Evolutionary conservation across 2,113 vertebrate species (phyloP), one percentile per base, ranked within the genome.

Genomic region (Petrocephalus microphthalmus): DNA sequence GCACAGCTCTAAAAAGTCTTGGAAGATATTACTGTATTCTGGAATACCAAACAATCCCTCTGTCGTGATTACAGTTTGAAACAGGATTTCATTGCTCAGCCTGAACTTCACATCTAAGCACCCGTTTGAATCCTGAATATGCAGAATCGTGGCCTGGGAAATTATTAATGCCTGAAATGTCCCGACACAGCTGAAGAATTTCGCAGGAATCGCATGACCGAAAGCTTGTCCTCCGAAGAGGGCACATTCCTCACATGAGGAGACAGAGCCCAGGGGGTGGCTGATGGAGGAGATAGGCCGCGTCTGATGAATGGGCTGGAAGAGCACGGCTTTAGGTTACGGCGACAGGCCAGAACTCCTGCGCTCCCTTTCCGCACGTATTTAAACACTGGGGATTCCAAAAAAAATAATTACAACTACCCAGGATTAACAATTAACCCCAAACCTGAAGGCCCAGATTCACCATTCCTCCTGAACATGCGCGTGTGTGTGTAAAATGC

Each of bases 211-310:
- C n/a, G 29, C n/a, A 47, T 86, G 47, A 56, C 84, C 22, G 49
- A 33, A 33, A 17, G 60, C 20, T 57, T 8, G 29, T 22, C 17
- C 17, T 2, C 25, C 19, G 25, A 54, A 47, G 81, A n/a, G 33
- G 7, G 7, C 19, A 42, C 88, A 85, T 88, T 85, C 88, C 56
- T 88, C 25, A 8, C n/a, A 83, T 71, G 88, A 85, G 83, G 64
- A 85, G 22, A 42, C 42, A 49, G 2, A n/a, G 47, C 42, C 42
- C 54, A 57, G 8, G 37, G 87, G 7, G 11, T 15, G 15, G 47
- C 22, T 22, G 88, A 60, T 54, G n/a, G 7, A 53, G n/a, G 2
- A 56, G 84, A 57, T 83, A 82, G 29, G 78, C 11, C 74, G 25
- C 37, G 37, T 25, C 52, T 42, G 10, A 88, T 7, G 1, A 7